These are phyloP conservation scores for Oligia fasciuncula DNA, from an alignment of 2,888 invertebrate genomes.

Conservation along the genomic window DNA sequence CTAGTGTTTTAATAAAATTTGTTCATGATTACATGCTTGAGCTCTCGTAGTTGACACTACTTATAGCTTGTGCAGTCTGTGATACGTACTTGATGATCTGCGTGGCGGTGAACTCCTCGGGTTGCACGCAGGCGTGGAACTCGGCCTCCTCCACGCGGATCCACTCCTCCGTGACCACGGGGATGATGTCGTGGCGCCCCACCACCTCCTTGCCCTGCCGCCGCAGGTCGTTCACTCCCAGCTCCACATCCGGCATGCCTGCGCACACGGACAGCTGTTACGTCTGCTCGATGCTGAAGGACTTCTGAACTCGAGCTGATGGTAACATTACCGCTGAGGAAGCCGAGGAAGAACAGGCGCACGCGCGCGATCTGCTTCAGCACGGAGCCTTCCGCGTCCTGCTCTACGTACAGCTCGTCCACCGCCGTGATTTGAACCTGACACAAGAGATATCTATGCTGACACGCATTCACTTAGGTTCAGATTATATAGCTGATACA, in stretches of 20 bases:
- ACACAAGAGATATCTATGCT: background rate
- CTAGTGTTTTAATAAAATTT: background rate
- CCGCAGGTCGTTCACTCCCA: slow-evolving; percentile 99
- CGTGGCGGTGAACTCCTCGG: slow-evolving; percentile 95
- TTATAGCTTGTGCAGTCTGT: background rate
- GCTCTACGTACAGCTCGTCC: slow-evolving; percentile 97
- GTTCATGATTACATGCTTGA: background rate
- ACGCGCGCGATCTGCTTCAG: slow-evolving; percentile 98
- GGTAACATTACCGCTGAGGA: slow-evolving; percentile 93
- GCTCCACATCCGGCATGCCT: slow-evolving; percentile 98
- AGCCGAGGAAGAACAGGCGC: slow-evolving; percentile 98
- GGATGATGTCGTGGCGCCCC: slow-evolving; percentile 99
- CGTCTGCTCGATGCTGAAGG: background rate
- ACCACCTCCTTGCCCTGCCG: slow-evolving; percentile 99
- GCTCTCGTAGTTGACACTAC: background rate
- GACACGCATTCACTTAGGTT: background rate
- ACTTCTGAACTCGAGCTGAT: background rate
- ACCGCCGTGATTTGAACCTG: slow-evolving; percentile 97
- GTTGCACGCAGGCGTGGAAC: slow-evolving; percentile 98
- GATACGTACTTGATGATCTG: slow-evolving; percentile 94
- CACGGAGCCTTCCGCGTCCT: slow-evolving; percentile 95
- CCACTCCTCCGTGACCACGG: slow-evolving; percentile 99
- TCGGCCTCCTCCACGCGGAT: slow-evolving; percentile 98
- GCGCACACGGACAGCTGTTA: slow-evolving; percentile 29
- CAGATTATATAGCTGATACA: background rate